Percentiles rank a stretch among this genome's conserved stretches.
phyloP scores from a whole-genome alignment of 35 echinoderm and acorn worm genomes.

The Stichopus chloronotus region DNA sequence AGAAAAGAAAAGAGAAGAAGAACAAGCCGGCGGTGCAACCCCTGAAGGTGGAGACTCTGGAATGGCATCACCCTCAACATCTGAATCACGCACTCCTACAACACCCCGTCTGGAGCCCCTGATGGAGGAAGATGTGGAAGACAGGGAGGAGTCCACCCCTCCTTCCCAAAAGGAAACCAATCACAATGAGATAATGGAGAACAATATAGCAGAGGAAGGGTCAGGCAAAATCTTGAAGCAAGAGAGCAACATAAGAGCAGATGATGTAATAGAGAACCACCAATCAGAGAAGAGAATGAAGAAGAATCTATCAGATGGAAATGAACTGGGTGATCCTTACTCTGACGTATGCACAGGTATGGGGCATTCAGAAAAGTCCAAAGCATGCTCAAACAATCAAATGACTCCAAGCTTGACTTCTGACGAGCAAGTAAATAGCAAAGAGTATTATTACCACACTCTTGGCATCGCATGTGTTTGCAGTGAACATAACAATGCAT shows the following conservation, averaged over 20 bases:
- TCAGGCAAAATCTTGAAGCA: background rate
- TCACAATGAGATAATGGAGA: constrained; percentile 47
- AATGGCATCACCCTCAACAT: constrained; percentile 42
- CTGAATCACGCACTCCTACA: constrained; percentile 34
- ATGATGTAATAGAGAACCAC: background rate
- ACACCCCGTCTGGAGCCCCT: constrained; percentile 44
- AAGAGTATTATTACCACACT: background rate
- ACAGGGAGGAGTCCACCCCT: background rate
- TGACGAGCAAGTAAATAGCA: background rate
- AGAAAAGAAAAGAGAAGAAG: constrained; percentile 28
- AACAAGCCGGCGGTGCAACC: background rate
- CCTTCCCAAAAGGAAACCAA: constrained; percentile 27
- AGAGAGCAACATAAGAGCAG: background rate
- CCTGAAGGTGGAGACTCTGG: constrained; percentile 31
- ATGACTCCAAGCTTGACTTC: background rate
- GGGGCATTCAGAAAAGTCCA: background rate
- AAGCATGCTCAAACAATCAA: constrained; percentile 1
- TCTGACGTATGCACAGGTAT: constrained; percentile 15
- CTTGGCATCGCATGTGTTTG: constrained; percentile 28
- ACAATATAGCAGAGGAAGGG: constrained; percentile 11
- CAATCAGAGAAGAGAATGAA: constrained; percentile 19
- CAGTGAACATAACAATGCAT: constrained; percentile 16
- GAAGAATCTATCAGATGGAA: background rate
- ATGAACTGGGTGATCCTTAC: background rate
- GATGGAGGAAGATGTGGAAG: constrained; percentile 33